Conservation (phyloP, 1,140 invertebrate species). For the Dermatophagoides farinae region DNA sequence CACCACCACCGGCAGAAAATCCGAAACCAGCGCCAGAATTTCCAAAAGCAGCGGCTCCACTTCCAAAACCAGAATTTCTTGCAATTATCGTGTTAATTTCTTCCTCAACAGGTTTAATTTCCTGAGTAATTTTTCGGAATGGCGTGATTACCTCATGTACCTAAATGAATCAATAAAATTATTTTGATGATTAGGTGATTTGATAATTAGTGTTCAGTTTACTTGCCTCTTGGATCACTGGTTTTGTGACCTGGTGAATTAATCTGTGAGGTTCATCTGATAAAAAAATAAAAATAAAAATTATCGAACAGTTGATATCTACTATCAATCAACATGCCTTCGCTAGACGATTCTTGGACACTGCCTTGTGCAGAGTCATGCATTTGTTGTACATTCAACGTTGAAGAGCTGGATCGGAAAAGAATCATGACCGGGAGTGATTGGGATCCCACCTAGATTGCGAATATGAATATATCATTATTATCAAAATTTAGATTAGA, state of each 20-base stretch:
- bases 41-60: neutral
- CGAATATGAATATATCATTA: no score
- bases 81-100: neutral
- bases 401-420: neutral
- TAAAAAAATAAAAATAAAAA: no score
- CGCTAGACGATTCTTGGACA: neutral
- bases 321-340: no score
- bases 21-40: neutral
- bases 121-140: neutral
- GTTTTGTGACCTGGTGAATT: neutral
- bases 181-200: no score
- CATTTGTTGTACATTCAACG: neutral
- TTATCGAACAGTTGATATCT: no score
- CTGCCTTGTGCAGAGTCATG: neutral
- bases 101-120: neutral
- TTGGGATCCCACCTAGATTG: no score
- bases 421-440: neutral
- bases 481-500: no score
- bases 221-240: constrained; percentile 3
- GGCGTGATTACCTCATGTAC: neutral
- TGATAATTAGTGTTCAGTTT: neutral
- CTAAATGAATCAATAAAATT: neutral
- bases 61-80: neutral
- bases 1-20: neutral
- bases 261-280: constrained; percentile 3